Base-by-base conservation (phyloP, 2,888 invertebrate genomes). In the Pimpla rufipes region DNA sequence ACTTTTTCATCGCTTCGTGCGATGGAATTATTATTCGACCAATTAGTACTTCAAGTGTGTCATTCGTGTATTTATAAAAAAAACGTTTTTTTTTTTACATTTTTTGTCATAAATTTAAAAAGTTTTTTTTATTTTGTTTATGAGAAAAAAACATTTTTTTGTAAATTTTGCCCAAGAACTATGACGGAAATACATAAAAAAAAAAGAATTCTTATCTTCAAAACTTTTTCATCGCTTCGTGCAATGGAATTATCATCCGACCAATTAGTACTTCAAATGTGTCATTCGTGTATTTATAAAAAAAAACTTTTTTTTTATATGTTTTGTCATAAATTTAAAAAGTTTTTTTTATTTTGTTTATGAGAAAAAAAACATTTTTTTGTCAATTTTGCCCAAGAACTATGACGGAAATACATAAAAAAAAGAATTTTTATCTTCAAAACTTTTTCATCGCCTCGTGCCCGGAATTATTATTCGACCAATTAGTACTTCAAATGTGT, bases 341-440 rank as follows among this genome's bases (percentile, higher is more conserved):
- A n/a, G n/a, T n/a, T n/a, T n/a, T n/a, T n/a, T n/a, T n/a, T n/a
- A n/a, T n/a, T n/a, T n/a, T n/a, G n/a, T n/a, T n/a, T n/a, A n/a
- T n/a, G n/a, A n/a, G n/a, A n/a, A n/a, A n/a, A n/a, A n/a, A n/a
- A n/a, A n/a, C n/a, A n/a, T n/a, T n/a, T n/a, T n/a, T n/a, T n/a
- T n/a, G n/a, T n/a, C n/a, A n/a, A n/a, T 55, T 70, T 40, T 11
- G 35, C 37, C 2, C n/a, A 57, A 59, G 23, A 55, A 55, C 55
- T 55, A 5, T 21, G 23, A 5, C 62, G 37, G 2, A 59, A 35
- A 59, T n/a, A 59, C 29, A n/a, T n/a, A n/a, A n/a, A 2, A 47
- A n/a, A 5, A 5, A 5, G 1, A 5, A 47, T n/a, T 2, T 18
- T 62, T 62, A 37, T 37, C 16, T 59, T 37, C 59, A 0, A 2